phyloP scores from a whole-genome alignment of 2,888 invertebrate species.

The Pseudanteris insignis region DNA sequence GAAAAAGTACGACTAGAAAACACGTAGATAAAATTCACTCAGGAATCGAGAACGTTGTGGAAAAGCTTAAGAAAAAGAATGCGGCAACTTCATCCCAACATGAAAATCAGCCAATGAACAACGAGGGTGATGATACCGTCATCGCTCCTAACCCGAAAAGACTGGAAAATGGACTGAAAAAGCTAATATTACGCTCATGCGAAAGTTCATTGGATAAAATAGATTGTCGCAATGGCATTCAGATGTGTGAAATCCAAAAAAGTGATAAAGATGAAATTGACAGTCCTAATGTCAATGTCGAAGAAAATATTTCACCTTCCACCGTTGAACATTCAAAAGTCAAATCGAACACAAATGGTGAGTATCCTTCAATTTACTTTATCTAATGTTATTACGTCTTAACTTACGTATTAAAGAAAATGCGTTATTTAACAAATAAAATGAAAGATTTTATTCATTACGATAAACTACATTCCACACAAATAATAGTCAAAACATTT shows the following conservation, averaged over 20 bases:
- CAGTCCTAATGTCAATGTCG: neutral
- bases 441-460: no score
- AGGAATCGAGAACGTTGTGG: constrained; percentile 62
- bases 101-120: constrained; percentile 46
- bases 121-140: constrained; percentile 21
- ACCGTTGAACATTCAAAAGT: constrained; percentile 16
- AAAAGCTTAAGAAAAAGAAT: constrained; percentile 62
- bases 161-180: constrained; percentile 54
- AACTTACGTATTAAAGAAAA: no score
- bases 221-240: constrained; percentile 19
- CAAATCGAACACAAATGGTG: constrained; percentile 13
- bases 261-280: neutral
- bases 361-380: no score
- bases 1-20: constrained; percentile 24
- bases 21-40: constrained; percentile 53
- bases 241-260: constrained; percentile 10
- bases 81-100: constrained; percentile 48
- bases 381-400: no score
- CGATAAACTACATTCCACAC: no score
- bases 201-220: constrained; percentile 48
- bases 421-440: no score
- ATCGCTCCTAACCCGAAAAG: constrained; percentile 43
- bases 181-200: constrained; percentile 54
- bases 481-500: no score
- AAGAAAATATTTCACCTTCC: constrained; percentile 20